These are phyloP conservation scores for Drosophila setosimentum DNA, from an alignment of 2,888 invertebrate species.

Conservation along the genomic window DNA sequence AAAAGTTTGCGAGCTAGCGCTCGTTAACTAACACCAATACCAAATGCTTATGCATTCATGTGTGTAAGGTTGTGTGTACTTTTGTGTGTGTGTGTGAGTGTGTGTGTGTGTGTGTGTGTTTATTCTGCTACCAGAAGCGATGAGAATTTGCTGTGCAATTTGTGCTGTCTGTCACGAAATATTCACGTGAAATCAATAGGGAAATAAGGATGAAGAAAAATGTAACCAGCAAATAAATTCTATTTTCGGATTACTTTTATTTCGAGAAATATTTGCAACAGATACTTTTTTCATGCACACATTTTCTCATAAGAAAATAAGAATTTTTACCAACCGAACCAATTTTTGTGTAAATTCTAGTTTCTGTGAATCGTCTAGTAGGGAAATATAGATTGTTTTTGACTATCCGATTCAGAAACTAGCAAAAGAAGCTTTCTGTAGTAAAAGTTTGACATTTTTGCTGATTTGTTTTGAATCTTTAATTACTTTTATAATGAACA, in stretches of 20 bases:
- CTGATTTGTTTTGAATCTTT: background rate
- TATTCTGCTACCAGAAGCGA: constrained; percentile 1
- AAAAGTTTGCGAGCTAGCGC: constrained; percentile 57
- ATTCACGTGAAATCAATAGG: constrained; percentile 12
- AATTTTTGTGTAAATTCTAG: background rate
- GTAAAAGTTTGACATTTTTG: background rate
- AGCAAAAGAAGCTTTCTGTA: background rate
- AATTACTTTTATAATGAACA: background rate
- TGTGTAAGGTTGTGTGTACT: background rate
- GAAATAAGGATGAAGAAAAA: background rate
- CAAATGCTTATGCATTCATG: constrained; percentile 35
- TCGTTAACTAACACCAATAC: constrained; percentile 52
- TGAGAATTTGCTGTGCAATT: constrained; percentile 1
- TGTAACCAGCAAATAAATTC: background rate
- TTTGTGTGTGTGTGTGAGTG: constrained; percentile 4
- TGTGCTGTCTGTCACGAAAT: background rate
- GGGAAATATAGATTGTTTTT: background rate
- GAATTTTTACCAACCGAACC: background rate
- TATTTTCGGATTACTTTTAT: background rate
- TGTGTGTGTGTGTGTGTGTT: background rate
- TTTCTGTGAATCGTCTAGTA: background rate
- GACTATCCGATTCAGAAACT: background rate
- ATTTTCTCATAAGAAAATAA: background rate
- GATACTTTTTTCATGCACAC: background rate
- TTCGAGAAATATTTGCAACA: background rate